A percentile compares a stretch with the other conserved stretches of the same genome.
Conservation (phyloP, 2,888 invertebrate genomes). For the Andricus quercusramuli region DNA sequence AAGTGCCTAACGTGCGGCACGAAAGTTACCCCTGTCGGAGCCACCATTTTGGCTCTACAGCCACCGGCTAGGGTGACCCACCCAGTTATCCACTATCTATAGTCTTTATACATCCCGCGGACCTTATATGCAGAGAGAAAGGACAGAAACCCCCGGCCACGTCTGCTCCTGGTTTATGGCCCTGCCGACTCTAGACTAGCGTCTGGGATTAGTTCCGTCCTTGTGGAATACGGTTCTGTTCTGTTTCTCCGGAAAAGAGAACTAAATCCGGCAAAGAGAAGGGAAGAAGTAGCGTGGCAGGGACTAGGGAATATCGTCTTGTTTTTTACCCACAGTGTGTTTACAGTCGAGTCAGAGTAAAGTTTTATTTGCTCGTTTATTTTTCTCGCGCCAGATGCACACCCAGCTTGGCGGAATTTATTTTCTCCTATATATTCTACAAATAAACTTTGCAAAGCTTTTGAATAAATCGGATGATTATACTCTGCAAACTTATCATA, state of each 20-base stretch:
- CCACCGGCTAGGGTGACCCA: slow-evolving; percentile 33
- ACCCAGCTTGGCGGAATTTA: not conserved
- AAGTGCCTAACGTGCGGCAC: slow-evolving; percentile 58
- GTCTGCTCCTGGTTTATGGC: slow-evolving; percentile 37
- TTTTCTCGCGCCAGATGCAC: slow-evolving; percentile 4
- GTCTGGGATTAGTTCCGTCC: slow-evolving; percentile 42
- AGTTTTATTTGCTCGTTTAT: slow-evolving; percentile 16
- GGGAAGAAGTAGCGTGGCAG: not conserved
- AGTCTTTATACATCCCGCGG: not conserved
- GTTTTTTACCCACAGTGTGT: slow-evolving; percentile 4
- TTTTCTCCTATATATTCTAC: not conserved
- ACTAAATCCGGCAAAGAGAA: slow-evolving; percentile 27
- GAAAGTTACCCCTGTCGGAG: slow-evolving; percentile 47
- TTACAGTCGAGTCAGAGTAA: not conserved
- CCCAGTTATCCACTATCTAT: not conserved
- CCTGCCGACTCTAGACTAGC: slow-evolving; percentile 22
- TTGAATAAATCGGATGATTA: not conserved
- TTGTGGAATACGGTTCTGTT: slow-evolving; percentile 22
- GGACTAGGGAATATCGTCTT: slow-evolving; percentile 16
- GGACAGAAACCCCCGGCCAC: not conserved
- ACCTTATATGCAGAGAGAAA: slow-evolving; percentile 29
- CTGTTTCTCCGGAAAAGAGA: slow-evolving; percentile 28
- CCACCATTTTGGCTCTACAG: slow-evolving; percentile 63
- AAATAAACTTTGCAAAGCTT: not conserved
- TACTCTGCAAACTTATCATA: not conserved